A percentile compares a stretch with the other conserved stretches of the same genome.
Evolutionary conservation across 1,140 invertebrate genomes (phyloP).

Genomic region (Colletes latitarsis): DNA sequence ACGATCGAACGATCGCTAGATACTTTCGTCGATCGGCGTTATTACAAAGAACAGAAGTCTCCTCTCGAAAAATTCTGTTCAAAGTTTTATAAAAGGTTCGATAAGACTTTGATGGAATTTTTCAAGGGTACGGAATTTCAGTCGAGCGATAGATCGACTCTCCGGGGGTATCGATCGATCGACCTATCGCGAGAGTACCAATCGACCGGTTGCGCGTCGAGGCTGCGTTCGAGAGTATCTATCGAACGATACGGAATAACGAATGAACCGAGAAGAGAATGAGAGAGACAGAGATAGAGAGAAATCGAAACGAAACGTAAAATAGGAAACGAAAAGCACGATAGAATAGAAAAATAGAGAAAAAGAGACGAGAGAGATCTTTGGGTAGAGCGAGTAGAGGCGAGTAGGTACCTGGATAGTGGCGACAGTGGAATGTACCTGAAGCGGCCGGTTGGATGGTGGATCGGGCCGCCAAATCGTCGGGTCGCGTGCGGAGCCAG

Average conservation of each 20-base stretch:
- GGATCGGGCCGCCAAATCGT: conserved; percentile 95
- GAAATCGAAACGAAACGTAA: conserved; percentile 18
- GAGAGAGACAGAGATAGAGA: conserved; percentile 2
- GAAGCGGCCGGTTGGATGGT: conserved; percentile 95
- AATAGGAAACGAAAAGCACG: conserved; percentile 17
- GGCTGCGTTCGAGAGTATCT: not conserved
- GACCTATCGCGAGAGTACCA: not conserved
- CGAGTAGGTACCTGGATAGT: conserved; percentile 84
- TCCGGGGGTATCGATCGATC: not conserved
- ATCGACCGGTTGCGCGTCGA: too few species aligned
- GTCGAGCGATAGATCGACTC: too few species aligned
- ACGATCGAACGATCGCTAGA: conserved; percentile 37
- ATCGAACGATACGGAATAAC: conserved; percentile 2
- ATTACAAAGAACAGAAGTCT: too few species aligned
- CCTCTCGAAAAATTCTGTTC: too few species aligned
- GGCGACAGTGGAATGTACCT: conserved; percentile 90
- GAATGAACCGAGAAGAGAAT: not conserved
- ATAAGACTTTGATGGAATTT: too few species aligned
- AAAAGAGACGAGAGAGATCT: conserved; percentile 50
- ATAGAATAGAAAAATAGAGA: conserved; percentile 14
- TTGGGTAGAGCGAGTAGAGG: conserved; percentile 82
- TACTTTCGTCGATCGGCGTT: too few species aligned
- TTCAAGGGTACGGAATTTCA: too few species aligned
- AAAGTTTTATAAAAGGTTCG: too few species aligned
- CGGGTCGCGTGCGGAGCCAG: conserved; percentile 90